Base-by-base conservation (phyloP, 2,113 vertebrate species). In the Zosterops hypoxanthus region DNA sequence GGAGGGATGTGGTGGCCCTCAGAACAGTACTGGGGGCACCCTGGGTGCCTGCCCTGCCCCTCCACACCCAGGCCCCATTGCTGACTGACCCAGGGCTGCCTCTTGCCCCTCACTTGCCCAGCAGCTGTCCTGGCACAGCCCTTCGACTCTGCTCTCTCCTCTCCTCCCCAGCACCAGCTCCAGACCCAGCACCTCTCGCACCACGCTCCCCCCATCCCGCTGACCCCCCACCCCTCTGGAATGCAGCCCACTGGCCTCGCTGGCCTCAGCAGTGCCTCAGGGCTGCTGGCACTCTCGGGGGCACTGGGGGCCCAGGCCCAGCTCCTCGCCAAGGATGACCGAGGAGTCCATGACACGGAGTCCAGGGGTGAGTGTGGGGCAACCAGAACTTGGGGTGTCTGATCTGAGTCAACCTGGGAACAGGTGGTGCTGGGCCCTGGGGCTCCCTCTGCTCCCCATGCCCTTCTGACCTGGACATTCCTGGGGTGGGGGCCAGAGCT, bases 151-250 rank as follows among this genome's bases (percentile, higher is more conserved):
- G 50, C 86, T 61, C 49, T 89, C 59, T 80, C 39, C 69, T 86
- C 53, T 79, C 56, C 89, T 59, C 73, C 39, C n/a, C 96, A 98
- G 98, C 98, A 98, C 88, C 99, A 99, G 97, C 98, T 99, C 14
- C 99, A 99, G 96, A 98, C 98, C 8, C 99, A 99, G 96, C 99
- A 99, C 95, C 98, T 99, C 83, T 98, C 98, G 8, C 99, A 98
- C 96, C 99, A 99, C 2, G 98, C 98, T 47, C 98, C 99, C 10
- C 98, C 98, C 59, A 99, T 99, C 95, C 99, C 99, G 3, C 97
- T 99, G 92, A 98, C 98, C 14, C 98, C 99, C 2, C 99, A 99
- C 94, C 98, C 99, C 21, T 99, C 99, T 0, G 98, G 99, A 25
- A 96, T 99, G 93, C 95, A 98, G 88, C 97, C 98, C 53, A 71